Evolutionary conservation across 1,140 invertebrate species (phyloP).

Genomic region (Dreissena rostriformis): DNA sequence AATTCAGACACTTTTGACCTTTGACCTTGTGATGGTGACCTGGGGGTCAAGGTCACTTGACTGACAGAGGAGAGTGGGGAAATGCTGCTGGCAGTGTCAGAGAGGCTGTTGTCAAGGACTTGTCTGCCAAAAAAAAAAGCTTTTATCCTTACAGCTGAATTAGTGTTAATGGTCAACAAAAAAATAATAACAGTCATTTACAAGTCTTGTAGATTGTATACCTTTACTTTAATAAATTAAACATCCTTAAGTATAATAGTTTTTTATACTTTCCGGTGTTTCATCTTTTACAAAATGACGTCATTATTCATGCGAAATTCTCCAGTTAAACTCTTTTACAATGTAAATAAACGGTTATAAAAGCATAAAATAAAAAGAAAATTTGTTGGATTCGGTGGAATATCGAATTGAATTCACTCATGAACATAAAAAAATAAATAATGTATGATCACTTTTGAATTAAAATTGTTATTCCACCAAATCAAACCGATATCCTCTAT

Average conservation of each 20-base stretch:
- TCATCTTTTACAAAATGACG: too few species aligned
- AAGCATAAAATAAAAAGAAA: too few species aligned
- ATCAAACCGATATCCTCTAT: too few species aligned
- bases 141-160: neutral
- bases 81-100: constrained; percentile 5
- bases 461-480: too few species aligned
- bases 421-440: too few species aligned
- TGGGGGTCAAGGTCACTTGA: neutral
- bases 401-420: too few species aligned
- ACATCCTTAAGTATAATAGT: neutral
- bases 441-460: too few species aligned
- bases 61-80: constrained; percentile 15
- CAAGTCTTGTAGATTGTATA: neutral
- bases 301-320: too few species aligned
- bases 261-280: neutral
- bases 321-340: too few species aligned
- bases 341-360: too few species aligned
- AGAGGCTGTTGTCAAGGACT: constrained; percentile 7
- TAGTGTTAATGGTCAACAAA: neutral
- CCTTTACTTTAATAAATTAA: neutral
- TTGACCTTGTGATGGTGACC: constrained; percentile 5
- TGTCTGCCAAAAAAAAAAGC: constrained; percentile 17
- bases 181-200: neutral
- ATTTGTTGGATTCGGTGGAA: too few species aligned
- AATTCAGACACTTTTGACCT: neutral